Conservation (phyloP, 2,888 invertebrate genomes). For the Diarsia rubi region DNA sequence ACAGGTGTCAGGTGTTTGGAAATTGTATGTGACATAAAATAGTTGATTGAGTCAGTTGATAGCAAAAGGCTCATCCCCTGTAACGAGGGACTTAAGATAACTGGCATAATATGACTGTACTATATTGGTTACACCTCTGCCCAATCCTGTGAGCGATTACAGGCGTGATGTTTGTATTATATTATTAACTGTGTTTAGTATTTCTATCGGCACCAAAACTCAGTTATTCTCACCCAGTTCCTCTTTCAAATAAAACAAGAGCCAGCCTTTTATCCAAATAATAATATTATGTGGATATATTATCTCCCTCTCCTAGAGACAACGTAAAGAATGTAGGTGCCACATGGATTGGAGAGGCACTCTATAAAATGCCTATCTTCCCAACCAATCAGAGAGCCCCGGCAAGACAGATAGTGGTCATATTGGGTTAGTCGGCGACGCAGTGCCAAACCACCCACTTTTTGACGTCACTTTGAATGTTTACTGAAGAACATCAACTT, state of each 20-base stretch:
- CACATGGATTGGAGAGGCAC: conserved; percentile 64
- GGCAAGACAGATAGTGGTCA: conserved; percentile 56
- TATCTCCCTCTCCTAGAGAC: conserved; percentile 43
- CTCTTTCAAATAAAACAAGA: neutral
- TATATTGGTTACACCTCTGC: neutral
- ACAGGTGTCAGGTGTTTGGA: no score
- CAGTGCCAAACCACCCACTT: conserved; percentile 54
- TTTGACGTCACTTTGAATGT: conserved; percentile 53
- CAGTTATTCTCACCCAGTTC: no score
- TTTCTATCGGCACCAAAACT: neutral
- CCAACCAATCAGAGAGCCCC: conserved; percentile 60
- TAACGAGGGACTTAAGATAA: neutral
- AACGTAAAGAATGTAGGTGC: conserved; percentile 61
- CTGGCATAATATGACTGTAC: neutral
- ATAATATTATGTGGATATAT: conserved; percentile 39
- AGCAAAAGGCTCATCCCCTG: neutral
- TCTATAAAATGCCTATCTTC: conserved; percentile 63
- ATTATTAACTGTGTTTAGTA: neutral
- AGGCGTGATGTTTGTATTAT: neutral
- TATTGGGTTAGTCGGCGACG: conserved; percentile 57
- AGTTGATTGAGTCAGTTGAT: no score
- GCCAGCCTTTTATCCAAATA: conserved; percentile 12
- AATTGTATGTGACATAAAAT: no score
- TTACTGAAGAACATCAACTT: conserved; percentile 11
- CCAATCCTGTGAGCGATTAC: neutral